Conservation (phyloP, 2,888 invertebrate genomes). For the Asteroscopus sphinx region DNA sequence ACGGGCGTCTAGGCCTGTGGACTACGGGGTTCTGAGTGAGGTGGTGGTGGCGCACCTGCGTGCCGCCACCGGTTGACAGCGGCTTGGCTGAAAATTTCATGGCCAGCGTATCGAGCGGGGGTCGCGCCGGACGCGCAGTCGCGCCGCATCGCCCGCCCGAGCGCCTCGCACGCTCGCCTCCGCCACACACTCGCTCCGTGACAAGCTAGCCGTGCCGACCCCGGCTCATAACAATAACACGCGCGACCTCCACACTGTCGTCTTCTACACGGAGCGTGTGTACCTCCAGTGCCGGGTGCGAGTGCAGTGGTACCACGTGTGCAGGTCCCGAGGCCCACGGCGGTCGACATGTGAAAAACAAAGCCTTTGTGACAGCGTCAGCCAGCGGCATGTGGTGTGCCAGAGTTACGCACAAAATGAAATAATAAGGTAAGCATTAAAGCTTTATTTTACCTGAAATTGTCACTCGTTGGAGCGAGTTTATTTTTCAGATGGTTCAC, state of each 20-base stretch:
- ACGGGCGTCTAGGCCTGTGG: not conserved
- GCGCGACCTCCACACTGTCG: conserved; percentile 66
- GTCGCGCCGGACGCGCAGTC: conserved; percentile 79
- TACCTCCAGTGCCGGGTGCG: conserved; percentile 65
- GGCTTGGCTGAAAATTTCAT: conserved; percentile 87
- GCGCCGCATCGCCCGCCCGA: conserved; percentile 75
- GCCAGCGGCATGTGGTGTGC: conserved; percentile 76
- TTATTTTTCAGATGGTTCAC: not conserved
- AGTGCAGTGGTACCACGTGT: conserved; percentile 75
- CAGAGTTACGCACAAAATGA: conserved; percentile 80
- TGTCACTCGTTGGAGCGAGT: not conserved
- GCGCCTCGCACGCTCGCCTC: conserved; percentile 66
- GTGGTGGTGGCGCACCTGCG: conserved; percentile 75
- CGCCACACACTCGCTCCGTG: conserved; percentile 69
- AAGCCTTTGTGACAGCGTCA: conserved; percentile 70
- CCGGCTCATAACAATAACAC: conserved; percentile 70
- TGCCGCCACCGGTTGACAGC: conserved; percentile 87
- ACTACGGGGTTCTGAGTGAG: conserved; percentile 10
- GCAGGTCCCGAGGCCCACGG: conserved; percentile 50
- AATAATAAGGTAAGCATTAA: conserved; percentile 83
- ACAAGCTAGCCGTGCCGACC: conserved; percentile 65
- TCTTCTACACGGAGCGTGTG: conserved; percentile 55
- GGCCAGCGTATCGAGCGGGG: conserved; percentile 87
- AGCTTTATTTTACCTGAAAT: conserved; percentile 19
- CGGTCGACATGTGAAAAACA: conserved; percentile 75